phyloP scores from a whole-genome alignment of 2,113 vertebrate genomes.

The Gracilinanus agilis region DNA sequence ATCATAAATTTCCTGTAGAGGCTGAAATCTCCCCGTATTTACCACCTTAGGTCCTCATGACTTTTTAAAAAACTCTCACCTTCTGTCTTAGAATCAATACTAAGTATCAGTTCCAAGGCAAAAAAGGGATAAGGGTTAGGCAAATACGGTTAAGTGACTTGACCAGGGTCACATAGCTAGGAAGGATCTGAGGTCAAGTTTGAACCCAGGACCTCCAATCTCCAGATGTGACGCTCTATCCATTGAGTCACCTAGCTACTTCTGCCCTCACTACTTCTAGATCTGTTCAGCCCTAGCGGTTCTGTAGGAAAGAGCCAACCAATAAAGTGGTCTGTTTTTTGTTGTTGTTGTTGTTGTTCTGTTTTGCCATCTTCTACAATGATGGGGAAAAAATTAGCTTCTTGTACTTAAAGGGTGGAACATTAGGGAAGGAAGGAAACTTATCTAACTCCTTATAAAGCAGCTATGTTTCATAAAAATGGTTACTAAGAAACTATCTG shows the following conservation, averaged over 20 bases:
- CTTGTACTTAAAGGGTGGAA: neutral
- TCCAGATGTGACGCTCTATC: too few species aligned
- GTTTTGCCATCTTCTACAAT: neutral
- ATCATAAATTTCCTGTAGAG: neutral
- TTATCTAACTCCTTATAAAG: neutral
- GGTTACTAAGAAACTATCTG: neutral
- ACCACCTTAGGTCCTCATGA: neutral
- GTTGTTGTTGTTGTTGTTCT: neutral
- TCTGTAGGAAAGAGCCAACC: neutral
- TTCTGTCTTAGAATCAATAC: too few species aligned
- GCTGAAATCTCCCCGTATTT: neutral
- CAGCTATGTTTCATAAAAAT: neutral
- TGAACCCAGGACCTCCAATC: too few species aligned
- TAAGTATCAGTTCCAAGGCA: too few species aligned
- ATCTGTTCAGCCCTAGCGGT: neutral
- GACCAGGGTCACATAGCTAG: too few species aligned
- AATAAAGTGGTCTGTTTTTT: neutral
- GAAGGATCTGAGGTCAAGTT: too few species aligned
- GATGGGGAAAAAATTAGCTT: neutral
- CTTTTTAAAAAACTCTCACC: too few species aligned
- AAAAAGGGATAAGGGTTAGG: too few species aligned
- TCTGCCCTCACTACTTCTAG: too few species aligned
- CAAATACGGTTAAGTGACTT: too few species aligned
- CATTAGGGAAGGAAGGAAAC: neutral
- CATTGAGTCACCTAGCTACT: too few species aligned